Evolutionary conservation across 2,113 vertebrate species (phyloP), one percentile per base, ranked within the genome.

Genomic region (Apistogramma diplotaenia): DNA sequence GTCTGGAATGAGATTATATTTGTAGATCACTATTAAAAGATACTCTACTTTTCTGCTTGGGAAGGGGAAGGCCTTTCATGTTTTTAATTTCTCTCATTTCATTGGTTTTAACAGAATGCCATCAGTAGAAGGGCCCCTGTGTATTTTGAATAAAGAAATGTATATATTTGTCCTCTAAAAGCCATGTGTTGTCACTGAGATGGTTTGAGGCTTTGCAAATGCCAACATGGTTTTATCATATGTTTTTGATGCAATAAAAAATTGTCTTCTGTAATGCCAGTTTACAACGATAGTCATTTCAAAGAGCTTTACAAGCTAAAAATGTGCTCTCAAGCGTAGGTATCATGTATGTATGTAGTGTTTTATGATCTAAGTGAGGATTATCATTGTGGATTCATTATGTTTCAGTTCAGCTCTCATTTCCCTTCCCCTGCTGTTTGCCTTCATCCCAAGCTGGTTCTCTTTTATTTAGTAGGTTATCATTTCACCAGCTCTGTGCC

Each of bases 71-170:
- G 62, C 23, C 2, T 10, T 16, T 25, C 6, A 8, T 33, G 25
- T 76, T 70, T 59, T 60, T 2, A 74, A 18, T 79, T 83, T 33
- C 5, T 18, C 3, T 18, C 19, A 12, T 82, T 67, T 83, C 2
- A 21, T 71, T 79, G 3, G 29, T 74, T 76, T 86, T 61, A 84
- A 76, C 11, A 19, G 37, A 49, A 27, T 76, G 19, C 37, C 15
- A 23, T 49, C 2, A 11, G 21, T 65, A 8, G 2, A 74, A 19
- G 10, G 54, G 19, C 62, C 27, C 29, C 3, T 6, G 67, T 80
- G 10, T 78, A 81, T 83, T 84, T 83, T 86, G 81, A 90, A 87
- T 91, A 78, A 91, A 90, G 79, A 83, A 35, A 60, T 12, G 11
- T 27, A 6, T 61, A 4, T 57, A 29, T 71, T 62, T 78, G 37